Conservation (phyloP, 2,797 vertebrate species). For the Tamandua tetradactyla region DNA sequence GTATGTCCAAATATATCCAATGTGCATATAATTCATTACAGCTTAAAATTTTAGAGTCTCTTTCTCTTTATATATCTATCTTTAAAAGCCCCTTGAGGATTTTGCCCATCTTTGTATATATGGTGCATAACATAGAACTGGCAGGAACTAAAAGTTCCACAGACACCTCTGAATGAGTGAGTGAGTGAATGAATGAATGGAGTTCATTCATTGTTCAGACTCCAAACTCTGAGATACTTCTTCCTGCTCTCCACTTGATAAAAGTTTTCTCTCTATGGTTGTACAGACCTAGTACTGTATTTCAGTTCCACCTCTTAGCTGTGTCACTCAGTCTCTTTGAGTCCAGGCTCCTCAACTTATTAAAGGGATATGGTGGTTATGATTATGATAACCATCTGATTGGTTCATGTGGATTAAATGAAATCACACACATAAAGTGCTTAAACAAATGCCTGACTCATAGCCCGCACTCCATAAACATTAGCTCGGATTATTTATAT, state of each 20-base stretch:
- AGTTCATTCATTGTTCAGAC: neutral
- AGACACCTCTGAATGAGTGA: neutral
- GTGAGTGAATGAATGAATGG: neutral
- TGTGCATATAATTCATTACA: neutral
- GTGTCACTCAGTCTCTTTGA: neutral
- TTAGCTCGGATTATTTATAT: neutral
- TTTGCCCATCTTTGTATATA: neutral
- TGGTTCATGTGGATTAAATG: neutral
- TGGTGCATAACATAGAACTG: neutral
- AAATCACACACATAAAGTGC: neutral
- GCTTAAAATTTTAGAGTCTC: neutral
- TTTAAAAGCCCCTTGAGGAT: neutral
- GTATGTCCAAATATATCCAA: rapidly evolving
- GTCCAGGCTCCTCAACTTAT: neutral
- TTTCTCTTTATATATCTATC: neutral
- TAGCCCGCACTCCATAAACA: neutral
- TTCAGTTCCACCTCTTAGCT: neutral
- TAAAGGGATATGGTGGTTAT: neutral
- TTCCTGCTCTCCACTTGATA: neutral
- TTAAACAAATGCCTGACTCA: neutral
- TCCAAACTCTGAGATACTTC: neutral
- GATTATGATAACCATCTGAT: neutral
- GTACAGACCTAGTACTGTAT: neutral
- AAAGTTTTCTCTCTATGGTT: neutral
- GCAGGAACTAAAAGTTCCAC: neutral